Evolutionary conservation across 1,140 invertebrate species (phyloP).

Genomic region (Samia ricini): DNA sequence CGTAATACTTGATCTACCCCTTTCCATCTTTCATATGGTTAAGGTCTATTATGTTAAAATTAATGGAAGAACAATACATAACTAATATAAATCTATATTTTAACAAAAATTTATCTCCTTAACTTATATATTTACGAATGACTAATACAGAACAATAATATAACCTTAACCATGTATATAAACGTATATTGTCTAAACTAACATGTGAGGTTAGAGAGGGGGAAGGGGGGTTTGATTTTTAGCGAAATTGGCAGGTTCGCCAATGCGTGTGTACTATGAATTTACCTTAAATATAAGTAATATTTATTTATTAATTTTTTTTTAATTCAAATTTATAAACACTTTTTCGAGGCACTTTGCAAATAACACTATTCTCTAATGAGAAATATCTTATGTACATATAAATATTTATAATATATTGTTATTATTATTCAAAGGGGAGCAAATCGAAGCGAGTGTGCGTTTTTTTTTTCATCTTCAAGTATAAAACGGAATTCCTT

Average conservation of each 20-base stretch:
- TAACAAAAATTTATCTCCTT: slow-evolving; percentile 40
- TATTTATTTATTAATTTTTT: not conserved
- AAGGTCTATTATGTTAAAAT: slow-evolving; percentile 45
- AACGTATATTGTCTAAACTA: slow-evolving; percentile 4
- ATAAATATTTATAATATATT: too few relatives aligned
- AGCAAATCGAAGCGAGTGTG: not conserved
- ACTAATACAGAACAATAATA: slow-evolving; percentile 33
- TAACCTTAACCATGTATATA: slow-evolving; percentile 11
- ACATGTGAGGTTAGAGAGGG: too few relatives aligned
- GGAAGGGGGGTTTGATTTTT: too few relatives aligned
- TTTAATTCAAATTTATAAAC: not conserved
- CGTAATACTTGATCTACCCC: too few relatives aligned
- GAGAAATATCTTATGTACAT: not conserved
- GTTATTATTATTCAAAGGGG: not conserved
- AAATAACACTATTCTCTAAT: not conserved
- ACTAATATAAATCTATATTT: slow-evolving; percentile 51
- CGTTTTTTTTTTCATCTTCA: not conserved
- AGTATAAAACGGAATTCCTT: not conserved
- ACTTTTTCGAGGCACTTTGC: slow-evolving; percentile 1
- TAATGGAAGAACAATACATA: slow-evolving; percentile 69
- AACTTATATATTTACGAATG: slow-evolving; percentile 30
- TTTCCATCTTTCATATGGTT: slow-evolving; percentile 32
- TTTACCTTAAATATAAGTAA: slow-evolving; percentile 16
- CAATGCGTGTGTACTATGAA: slow-evolving; percentile 19
- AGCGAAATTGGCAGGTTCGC: slow-evolving; percentile 43